Evolutionary conservation across 2,113 vertebrate species (phyloP), one percentile per base, ranked within the genome.

Genomic region (Chlorodrepanis virens): DNA sequence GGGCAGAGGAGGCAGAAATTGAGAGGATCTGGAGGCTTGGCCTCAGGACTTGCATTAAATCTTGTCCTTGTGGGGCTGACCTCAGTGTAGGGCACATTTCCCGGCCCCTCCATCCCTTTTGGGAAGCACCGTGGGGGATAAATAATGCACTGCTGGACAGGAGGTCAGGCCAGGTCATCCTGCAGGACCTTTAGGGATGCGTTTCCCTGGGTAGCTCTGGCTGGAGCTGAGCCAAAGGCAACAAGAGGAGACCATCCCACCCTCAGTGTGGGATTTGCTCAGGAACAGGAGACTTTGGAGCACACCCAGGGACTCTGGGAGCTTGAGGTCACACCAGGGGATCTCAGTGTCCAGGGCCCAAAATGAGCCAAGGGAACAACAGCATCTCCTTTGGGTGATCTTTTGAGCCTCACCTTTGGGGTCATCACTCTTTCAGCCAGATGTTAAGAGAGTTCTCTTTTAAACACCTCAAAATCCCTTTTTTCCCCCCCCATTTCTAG

Each of bases 261-360:
- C 60, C 67, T 20, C 3, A 1, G 35, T 1, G 24, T 4, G 39
- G 16, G 19, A 10, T 50, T 69, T 74, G 44, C 29, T 22, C 3
- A 3, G 16, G 57, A 15, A 35, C 28, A 3, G 53, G 22, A 1
- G 15, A 42, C 31, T 42, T 39, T 3, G 11, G 82, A 39, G 49
- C 42, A 11, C 7, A 2, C 9, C 18, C 40, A 29, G 0, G 3
- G 28, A 4, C 49, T 9, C 2, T 45, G 19, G 14, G 44, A 39
- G 39, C 82, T 19, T 2, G 15, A 20, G 44, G 21, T 57, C 37
- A 15, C 60, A 14, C 27, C 8, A 6, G n/a, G 24, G n/a, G 8
- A 19, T 31, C 52, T 44, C 33, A 5, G 3, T 3, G 22, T 0
- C 20, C 18, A 10, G 14, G n/a, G 11, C 6, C 54, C 27, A 39